Conservation (phyloP, 2,113 vertebrate genomes). For the Diphyllodes magnificus region DNA sequence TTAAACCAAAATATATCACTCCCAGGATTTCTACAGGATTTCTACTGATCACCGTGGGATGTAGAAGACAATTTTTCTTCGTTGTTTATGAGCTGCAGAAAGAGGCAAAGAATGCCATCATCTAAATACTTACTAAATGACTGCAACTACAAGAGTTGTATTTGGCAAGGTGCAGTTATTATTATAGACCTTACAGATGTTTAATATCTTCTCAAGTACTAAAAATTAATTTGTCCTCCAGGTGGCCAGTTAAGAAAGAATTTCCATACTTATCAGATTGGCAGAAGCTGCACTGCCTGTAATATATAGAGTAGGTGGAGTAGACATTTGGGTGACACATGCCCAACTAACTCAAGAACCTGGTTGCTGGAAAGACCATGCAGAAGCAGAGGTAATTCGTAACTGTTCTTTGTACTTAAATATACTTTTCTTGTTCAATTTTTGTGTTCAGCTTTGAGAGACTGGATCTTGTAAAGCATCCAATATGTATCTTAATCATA, state of each 20-base stretch:
- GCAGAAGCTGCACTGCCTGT: neutral
- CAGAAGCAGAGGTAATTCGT: neutral
- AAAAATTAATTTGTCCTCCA: neutral
- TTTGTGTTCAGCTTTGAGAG: neutral
- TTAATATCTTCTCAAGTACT: neutral
- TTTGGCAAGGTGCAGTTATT: neutral
- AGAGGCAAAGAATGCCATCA: neutral
- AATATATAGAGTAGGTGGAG: neutral
- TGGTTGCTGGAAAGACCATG: neutral
- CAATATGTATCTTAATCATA: neutral
- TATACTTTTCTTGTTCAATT: neutral
- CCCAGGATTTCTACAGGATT: neutral
- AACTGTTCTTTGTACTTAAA: neutral
- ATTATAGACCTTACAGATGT: neutral
- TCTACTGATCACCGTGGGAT: neutral
- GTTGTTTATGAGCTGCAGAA: neutral
- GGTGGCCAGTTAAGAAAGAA: neutral
- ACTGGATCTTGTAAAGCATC: neutral
- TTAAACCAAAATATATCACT: neutral
- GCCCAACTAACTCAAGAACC: neutral
- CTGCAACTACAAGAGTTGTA: neutral
- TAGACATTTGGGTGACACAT: neutral
- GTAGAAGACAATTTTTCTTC: neutral
- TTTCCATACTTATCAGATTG: neutral
- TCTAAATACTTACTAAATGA: neutral